These are phyloP conservation scores for Drosophila sucinea DNA, from an alignment of 1,140 invertebrate species.

Conservation along the genomic window DNA sequence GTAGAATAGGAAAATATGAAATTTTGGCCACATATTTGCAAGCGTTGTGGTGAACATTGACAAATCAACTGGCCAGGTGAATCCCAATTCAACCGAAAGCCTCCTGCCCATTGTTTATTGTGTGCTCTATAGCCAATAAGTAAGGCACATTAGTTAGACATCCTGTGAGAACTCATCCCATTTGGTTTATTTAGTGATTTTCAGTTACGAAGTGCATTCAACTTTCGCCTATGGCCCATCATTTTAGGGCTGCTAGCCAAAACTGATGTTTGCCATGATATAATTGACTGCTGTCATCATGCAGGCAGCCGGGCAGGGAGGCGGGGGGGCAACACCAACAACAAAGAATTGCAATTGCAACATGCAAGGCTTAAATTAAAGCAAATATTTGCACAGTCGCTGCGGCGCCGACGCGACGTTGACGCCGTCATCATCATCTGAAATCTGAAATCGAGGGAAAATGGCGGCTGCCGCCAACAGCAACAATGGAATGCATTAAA, in stretches of 20 bases:
- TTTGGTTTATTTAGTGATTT: background rate
- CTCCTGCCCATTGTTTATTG: slow-evolving; percentile 28
- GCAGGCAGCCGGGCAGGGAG: slow-evolving; percentile 15
- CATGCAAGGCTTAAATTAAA: slow-evolving; percentile 79
- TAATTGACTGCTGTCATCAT: slow-evolving; percentile 60
- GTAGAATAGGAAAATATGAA: slow-evolving; percentile 12
- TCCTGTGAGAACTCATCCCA: too few relatives aligned
- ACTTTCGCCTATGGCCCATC: slow-evolving; percentile 44
- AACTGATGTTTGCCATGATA: slow-evolving; percentile 52
- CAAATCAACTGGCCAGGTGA: slow-evolving; percentile 47
- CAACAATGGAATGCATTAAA: slow-evolving; percentile 78
- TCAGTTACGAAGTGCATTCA: slow-evolving; percentile 39
- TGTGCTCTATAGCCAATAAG: background rate
- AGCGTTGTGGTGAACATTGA: slow-evolving; percentile 38
- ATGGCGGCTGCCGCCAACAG: slow-evolving; percentile 44
- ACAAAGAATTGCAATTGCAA: slow-evolving; percentile 63
- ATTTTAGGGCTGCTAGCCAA: background rate
- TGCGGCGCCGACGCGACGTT: slow-evolving; percentile 40
- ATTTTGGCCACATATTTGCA: slow-evolving; percentile 43
- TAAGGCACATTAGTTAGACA: background rate
- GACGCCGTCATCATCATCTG: slow-evolving; percentile 12
- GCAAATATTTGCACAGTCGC: slow-evolving; percentile 76
- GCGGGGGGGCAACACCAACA: slow-evolving; percentile 16
- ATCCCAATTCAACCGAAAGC: slow-evolving; percentile 8
- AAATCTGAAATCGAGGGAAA: slow-evolving; percentile 24